Evolutionary conservation across 2,888 invertebrate genomes (phyloP).

Genomic region (Chrysina gloriosa): DNA sequence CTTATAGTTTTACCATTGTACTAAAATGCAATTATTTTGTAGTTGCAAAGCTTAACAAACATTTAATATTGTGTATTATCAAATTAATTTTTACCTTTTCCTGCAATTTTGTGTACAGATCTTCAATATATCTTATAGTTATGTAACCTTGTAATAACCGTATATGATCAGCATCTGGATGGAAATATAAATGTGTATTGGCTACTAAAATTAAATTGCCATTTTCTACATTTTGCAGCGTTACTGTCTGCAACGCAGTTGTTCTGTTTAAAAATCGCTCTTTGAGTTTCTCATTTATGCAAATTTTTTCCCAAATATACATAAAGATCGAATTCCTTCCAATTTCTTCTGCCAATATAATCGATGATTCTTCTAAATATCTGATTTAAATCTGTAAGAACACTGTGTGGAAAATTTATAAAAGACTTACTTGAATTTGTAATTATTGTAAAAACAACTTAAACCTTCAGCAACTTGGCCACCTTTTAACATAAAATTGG

Average conservation of each 20-base stretch:
- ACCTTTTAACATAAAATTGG: constrained; percentile 78
- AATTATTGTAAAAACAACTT: constrained; percentile 78
- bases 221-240: constrained; percentile 71
- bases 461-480: constrained; percentile 83
- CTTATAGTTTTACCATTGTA: constrained; percentile 68
- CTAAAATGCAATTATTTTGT: constrained; percentile 51
- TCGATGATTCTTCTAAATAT: constrained; percentile 67
- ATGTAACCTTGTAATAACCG: constrained; percentile 86
- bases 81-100: constrained; percentile 54
- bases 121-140: constrained; percentile 76
- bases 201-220: constrained; percentile 74
- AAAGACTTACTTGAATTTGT: constrained; percentile 73
- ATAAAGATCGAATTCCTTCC: constrained; percentile 67
- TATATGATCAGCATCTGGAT: constrained; percentile 91
- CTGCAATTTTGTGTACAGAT: constrained; percentile 66
- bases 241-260: constrained; percentile 74
- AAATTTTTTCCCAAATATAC: constrained; percentile 72
- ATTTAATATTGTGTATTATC: constrained; percentile 52
- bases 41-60: constrained; percentile 44
- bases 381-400: constrained; percentile 55
- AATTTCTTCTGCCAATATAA: constrained; percentile 72
- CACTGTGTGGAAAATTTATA: neutral
- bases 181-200: constrained; percentile 95
- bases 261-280: constrained; percentile 73
- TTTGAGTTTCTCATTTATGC: constrained; percentile 69